phyloP scores from a whole-genome alignment of 2,888 invertebrate species.

The Nasonovia ribisnigri region DNA sequence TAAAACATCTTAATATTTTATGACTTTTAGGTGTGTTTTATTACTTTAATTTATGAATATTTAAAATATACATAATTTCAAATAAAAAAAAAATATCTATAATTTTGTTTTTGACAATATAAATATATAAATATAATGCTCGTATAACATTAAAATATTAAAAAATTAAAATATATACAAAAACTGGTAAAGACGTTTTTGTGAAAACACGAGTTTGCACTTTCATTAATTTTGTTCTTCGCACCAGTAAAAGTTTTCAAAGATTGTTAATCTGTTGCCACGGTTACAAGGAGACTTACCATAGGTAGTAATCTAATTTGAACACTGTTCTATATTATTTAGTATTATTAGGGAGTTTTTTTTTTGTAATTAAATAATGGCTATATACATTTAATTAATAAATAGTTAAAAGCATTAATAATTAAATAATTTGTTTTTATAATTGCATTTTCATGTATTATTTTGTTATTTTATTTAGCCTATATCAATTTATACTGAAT shows the following conservation, averaged over 20 bases:
- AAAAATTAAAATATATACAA: conserved; percentile 30
- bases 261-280: conserved; percentile 50
- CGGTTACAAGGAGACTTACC: conserved; percentile 26
- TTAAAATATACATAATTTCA: not conserved
- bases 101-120: not conserved
- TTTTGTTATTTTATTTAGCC: not conserved
- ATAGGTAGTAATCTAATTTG: conserved; percentile 52
- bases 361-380: not conserved
- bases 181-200: not conserved
- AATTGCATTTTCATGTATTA: not conserved
- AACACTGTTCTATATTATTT: conserved; percentile 25
- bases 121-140: not conserved
- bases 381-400: not conserved
- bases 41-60: not conserved
- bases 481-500: not conserved
- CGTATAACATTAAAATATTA: not conserved
- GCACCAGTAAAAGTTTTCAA: conserved; percentile 38
- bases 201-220: conserved; percentile 56
- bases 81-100: not conserved
- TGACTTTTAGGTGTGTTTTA: not conserved
- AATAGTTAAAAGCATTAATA: conserved; percentile 10
- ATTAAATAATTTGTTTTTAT: not conserved
- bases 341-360: conserved; percentile 7
- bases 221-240: conserved; percentile 53
- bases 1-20: not conserved